A percentile compares a stretch with the other conserved stretches of the same genome.
Evolutionary conservation across 2,113 vertebrate species (phyloP).

Genomic region (Electrona antarctica): DNA sequence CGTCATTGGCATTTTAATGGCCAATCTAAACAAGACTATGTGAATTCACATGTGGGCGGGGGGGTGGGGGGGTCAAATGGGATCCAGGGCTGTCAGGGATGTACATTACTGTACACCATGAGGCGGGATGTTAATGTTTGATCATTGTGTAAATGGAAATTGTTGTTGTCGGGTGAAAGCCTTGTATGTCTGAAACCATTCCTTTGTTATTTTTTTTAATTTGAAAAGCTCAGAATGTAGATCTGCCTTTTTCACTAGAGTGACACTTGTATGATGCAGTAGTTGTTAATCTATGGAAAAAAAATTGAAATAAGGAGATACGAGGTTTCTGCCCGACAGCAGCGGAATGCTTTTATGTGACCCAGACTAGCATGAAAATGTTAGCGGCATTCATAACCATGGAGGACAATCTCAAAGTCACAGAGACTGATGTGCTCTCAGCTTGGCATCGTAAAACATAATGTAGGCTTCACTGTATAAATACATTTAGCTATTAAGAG

Average conservation of each 20-base stretch:
- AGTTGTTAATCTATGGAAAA: too few relatives aligned
- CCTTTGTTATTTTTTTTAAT: too few relatives aligned
- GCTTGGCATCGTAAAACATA: conserved; percentile 20
- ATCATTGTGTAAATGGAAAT: conserved; percentile 31
- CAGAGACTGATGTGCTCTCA: conserved; percentile 3
- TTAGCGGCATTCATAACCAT: conserved; percentile 13
- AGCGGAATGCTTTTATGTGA: conserved; percentile 22
- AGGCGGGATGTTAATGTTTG: conserved; percentile 38
- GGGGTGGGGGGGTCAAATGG: conserved; percentile 34
- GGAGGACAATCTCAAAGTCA: conserved; percentile 15
- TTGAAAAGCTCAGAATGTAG: too few relatives aligned
- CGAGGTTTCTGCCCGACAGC: too few relatives aligned
- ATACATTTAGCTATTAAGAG: neutral
- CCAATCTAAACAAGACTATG: conserved; percentile 27
- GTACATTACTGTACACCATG: conserved; percentile 11
- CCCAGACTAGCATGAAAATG: conserved; percentile 15
- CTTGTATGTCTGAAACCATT: too few relatives aligned
- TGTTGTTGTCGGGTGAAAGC: too few relatives aligned
- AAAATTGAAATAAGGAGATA: too few relatives aligned
- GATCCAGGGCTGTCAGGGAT: conserved; percentile 17
- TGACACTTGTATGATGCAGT: too few relatives aligned
- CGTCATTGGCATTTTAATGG: conserved; percentile 65
- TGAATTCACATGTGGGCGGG: conserved; percentile 56
- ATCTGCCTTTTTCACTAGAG: too few relatives aligned
- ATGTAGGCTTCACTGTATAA: neutral